These are phyloP conservation scores for Cottus gobio DNA, from an alignment of 2,113 vertebrate genomes.

Conservation along the genomic window DNA sequence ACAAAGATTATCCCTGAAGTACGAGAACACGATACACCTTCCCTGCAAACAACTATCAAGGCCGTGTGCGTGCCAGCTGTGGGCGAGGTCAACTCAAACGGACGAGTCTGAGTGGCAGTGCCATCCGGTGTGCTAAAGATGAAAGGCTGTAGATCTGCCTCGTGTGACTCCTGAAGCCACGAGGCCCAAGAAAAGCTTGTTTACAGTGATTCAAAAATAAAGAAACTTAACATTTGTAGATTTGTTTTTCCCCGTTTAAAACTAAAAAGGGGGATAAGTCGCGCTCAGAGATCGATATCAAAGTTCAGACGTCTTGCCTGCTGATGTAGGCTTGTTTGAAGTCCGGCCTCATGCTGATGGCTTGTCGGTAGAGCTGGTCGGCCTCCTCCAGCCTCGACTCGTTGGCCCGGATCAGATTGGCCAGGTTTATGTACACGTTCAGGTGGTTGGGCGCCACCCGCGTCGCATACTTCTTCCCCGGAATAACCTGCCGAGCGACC, in stretches of 20 bases:
- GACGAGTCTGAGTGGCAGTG: not conserved
- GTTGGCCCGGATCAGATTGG: slow-evolving; percentile 94
- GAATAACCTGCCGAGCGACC: slow-evolving; percentile 88
- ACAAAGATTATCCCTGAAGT: not conserved
- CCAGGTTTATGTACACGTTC: slow-evolving; percentile 98
- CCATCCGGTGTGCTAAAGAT: not conserved
- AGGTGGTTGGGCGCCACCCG: slow-evolving; percentile 98
- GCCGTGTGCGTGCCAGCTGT: no score
- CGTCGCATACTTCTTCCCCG: slow-evolving; percentile 97
- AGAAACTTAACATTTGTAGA: no score
- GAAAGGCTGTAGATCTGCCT: not conserved
- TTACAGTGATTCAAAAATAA: not conserved
- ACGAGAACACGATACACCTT: no score
- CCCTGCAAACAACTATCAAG: not conserved
- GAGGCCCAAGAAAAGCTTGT: not conserved
- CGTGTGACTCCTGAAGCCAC: not conserved
- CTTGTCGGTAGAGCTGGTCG: slow-evolving; percentile 96
- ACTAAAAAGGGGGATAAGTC: no score
- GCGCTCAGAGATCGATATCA: no score
- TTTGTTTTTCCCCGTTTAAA: no score
- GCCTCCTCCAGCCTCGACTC: slow-evolving; percentile 97
- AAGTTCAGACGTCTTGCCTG: no score
- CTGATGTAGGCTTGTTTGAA: slow-evolving; percentile 99
- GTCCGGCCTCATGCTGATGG: slow-evolving; percentile 98
- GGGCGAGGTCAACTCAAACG: not conserved